These are phyloP conservation scores for Drosophila greeni DNA, from an alignment of 2,888 invertebrate species.

Conservation along the genomic window DNA sequence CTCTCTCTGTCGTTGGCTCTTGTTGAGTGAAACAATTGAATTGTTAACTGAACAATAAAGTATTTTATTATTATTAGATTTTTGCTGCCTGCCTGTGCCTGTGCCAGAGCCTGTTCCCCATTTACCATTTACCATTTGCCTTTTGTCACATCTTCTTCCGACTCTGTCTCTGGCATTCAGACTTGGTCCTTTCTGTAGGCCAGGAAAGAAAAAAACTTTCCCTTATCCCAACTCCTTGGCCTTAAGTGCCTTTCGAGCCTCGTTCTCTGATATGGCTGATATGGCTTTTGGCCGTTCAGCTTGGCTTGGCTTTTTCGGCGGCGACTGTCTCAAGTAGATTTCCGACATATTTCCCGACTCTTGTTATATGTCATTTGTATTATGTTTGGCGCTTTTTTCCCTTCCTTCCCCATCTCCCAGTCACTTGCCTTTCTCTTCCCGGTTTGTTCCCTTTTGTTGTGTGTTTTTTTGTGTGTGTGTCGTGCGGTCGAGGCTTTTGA, in stretches of 20 bases:
- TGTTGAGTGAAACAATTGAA: constrained; percentile 72
- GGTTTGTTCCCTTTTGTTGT: constrained; percentile 17
- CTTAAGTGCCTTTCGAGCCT: constrained; percentile 61
- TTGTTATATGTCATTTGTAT: constrained; percentile 69
- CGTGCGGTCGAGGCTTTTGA: constrained; percentile 29
- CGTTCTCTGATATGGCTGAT: constrained; percentile 40
- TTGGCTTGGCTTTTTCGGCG: constrained; percentile 40
- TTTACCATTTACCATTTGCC: constrained; percentile 18
- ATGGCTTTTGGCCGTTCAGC: constrained; percentile 37
- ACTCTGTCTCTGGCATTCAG: constrained; percentile 3
- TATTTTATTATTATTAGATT: constrained; percentile 73
- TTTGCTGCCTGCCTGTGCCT: constrained; percentile 42
- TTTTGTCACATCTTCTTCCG: constrained; percentile 16
- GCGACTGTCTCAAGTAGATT: constrained; percentile 68
- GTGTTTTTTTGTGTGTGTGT: constrained; percentile 3
- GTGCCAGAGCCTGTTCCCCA: not conserved
- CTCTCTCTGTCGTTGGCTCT: constrained; percentile 29
- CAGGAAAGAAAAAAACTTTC: not conserved
- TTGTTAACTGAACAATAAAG: constrained; percentile 71
- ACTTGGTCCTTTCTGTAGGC: constrained; percentile 7
- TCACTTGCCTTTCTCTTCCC: constrained; percentile 1
- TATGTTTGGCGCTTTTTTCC: constrained; percentile 35
- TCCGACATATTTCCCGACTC: constrained; percentile 67
- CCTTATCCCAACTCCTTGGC: constrained; percentile 20
- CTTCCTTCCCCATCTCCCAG: not conserved